Conservation (phyloP, 2,888 invertebrate species). For the Eupithecia insigniata region DNA sequence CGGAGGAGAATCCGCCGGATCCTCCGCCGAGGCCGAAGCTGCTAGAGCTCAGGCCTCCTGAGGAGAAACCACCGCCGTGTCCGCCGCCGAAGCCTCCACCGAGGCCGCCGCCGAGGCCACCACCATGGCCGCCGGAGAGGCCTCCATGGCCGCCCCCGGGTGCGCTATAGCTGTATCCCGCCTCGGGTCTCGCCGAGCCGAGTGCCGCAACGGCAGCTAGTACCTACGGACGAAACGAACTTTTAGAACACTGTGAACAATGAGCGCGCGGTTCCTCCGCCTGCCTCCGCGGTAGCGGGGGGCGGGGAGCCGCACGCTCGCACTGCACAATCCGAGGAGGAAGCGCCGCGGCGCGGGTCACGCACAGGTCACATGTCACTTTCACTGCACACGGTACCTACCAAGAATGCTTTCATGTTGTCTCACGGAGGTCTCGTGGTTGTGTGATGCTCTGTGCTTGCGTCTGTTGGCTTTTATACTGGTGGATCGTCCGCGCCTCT, state of each 20-base stretch:
- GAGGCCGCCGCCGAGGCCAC: conserved; percentile 54
- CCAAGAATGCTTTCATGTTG: conserved; percentile 85
- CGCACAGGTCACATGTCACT: conserved; percentile 79
- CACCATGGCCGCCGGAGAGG: conserved; percentile 24
- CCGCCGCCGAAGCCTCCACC: conserved; percentile 62
- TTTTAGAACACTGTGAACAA: conserved; percentile 52
- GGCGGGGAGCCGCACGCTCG: conserved; percentile 58
- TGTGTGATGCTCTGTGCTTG: conserved; percentile 78
- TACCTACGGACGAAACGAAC: conserved; percentile 66
- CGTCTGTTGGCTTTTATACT: conserved; percentile 75
- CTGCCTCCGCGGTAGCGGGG: not conserved
- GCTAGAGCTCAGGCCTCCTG: conserved; percentile 66
- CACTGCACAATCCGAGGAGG: conserved; percentile 68
- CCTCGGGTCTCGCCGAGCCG: conserved; percentile 85
- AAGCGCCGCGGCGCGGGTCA: conserved; percentile 68
- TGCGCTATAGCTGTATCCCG: conserved; percentile 85
- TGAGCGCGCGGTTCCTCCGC: conserved; percentile 43
- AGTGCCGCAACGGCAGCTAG: conserved; percentile 83
- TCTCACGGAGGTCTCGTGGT: conserved; percentile 80
- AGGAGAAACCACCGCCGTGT: conserved; percentile 58
- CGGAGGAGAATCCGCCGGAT: conserved; percentile 60
- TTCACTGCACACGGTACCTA: conserved; percentile 81
- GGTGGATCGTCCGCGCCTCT: conserved; percentile 74
- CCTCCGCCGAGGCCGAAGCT: conserved; percentile 71
- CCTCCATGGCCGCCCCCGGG: conserved; percentile 69